phyloP scores from a whole-genome alignment of 1,140 invertebrate species.

The Nixonia krombeini region DNA sequence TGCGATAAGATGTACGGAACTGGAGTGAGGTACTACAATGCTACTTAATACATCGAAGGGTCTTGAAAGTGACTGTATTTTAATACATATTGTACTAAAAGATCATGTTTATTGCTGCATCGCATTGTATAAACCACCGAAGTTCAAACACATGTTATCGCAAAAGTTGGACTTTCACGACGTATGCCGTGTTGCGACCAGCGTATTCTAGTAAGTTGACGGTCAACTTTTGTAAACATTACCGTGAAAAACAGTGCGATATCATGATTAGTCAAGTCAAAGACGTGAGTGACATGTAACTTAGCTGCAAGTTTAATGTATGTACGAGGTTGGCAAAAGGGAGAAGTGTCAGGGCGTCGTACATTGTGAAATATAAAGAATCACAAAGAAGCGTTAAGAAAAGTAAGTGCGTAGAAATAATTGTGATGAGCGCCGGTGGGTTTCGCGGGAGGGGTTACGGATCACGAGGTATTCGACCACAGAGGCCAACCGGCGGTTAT shows the following conservation, averaged over 20 bases:
- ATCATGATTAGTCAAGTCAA: neutral
- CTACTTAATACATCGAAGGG: no score
- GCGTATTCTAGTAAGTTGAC: neutral
- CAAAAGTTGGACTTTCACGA: neutral
- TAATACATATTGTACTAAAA: no score
- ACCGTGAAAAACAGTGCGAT: neutral
- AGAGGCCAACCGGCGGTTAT: slow-evolving; percentile 19
- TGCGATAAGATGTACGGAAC: no score
- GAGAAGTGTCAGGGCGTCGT: no score
- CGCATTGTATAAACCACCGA: no score
- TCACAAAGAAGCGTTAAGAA: neutral
- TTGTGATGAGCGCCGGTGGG: slow-evolving; percentile 55
- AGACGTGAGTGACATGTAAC: neutral
- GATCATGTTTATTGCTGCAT: no score
- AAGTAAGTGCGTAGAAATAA: slow-evolving; percentile 13
- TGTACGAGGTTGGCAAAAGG: no score
- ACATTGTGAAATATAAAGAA: no score
- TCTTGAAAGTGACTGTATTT: no score
- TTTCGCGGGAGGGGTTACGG: slow-evolving; percentile 52
- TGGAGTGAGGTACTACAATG: no score
- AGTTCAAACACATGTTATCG: no score
- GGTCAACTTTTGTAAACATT: slow-evolving; percentile 2
- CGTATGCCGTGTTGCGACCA: neutral
- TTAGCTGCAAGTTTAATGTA: no score
- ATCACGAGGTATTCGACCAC: slow-evolving; percentile 39